Evolutionary conservation across 1,140 invertebrate species (phyloP).

Genomic region (Drosophila triauraria): DNA sequence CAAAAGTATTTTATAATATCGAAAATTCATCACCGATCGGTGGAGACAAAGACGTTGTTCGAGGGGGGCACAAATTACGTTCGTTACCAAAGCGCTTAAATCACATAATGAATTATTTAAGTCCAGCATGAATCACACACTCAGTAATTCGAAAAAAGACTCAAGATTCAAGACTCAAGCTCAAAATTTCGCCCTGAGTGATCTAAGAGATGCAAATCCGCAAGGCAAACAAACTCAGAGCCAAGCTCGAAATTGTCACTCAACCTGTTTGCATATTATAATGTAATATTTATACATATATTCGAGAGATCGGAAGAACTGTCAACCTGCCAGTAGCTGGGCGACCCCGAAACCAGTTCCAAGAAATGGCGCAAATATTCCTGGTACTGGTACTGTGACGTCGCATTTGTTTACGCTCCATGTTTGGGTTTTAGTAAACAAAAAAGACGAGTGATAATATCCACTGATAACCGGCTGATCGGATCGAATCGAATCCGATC

Average conservation of each 20-base stretch:
- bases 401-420: conserved; percentile 58
- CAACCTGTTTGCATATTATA: conserved; percentile 58
- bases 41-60: conserved; percentile 26
- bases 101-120: conserved; percentile 81
- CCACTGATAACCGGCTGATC: conserved; percentile 45
- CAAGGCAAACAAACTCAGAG: conserved; percentile 31
- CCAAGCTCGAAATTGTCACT: conserved; percentile 61
- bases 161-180: conserved; percentile 32
- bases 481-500: background rate
- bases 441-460: conserved; percentile 22
- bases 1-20: conserved; percentile 68
- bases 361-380: conserved; percentile 65
- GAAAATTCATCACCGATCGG: conserved; percentile 55
- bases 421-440: conserved; percentile 15
- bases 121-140: conserved; percentile 56
- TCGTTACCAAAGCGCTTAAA: conserved; percentile 62
- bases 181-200: conserved; percentile 65
- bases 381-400: conserved; percentile 62
- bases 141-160: conserved; percentile 40
- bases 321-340: background rate
- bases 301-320: conserved; percentile 19
- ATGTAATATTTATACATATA: conserved; percentile 24
- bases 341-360: conserved; percentile 65
- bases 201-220: conserved; percentile 72
- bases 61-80: conserved; percentile 35